Conservation (phyloP, 2,113 vertebrate genomes). For the Origma solitaria region DNA sequence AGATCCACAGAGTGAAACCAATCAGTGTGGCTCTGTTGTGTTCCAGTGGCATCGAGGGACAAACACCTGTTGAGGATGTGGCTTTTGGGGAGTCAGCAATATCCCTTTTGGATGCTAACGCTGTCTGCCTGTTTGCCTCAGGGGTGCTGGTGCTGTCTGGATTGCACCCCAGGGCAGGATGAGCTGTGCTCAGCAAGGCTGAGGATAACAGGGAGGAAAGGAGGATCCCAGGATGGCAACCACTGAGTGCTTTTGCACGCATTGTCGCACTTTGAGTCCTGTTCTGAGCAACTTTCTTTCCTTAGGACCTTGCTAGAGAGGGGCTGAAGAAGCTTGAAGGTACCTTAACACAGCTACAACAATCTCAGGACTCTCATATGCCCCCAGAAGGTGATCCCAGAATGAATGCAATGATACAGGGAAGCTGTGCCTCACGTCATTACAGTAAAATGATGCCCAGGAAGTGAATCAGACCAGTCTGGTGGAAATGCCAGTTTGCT, state of each 20-base stretch:
- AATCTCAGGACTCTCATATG: not conserved
- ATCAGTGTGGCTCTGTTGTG: not conserved
- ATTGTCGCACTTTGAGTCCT: rapidly evolving
- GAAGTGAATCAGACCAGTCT: not conserved
- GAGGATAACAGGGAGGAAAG: not conserved
- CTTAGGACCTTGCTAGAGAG: not conserved
- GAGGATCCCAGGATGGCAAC: not conserved
- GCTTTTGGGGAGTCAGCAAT: not conserved
- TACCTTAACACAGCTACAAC: not conserved
- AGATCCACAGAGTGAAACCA: not conserved
- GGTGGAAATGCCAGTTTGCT: not conserved
- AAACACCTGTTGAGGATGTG: not conserved
- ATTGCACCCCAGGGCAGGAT: not conserved
- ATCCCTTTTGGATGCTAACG: rapidly evolving
- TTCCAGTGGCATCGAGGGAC: not conserved
- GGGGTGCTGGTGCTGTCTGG: not conserved
- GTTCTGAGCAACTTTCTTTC: not conserved
- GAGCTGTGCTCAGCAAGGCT: not conserved
- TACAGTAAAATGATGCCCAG: not conserved
- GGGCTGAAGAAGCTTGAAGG: not conserved
- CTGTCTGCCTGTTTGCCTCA: not conserved
- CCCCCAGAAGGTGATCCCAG: not conserved
- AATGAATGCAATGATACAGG: too few species aligned
- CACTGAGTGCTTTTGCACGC: rapidly evolving
- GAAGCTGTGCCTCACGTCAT: not conserved